Evolutionary conservation across 2,113 vertebrate genomes (phyloP).

Genomic region (Brachypteracias leptosomus): DNA sequence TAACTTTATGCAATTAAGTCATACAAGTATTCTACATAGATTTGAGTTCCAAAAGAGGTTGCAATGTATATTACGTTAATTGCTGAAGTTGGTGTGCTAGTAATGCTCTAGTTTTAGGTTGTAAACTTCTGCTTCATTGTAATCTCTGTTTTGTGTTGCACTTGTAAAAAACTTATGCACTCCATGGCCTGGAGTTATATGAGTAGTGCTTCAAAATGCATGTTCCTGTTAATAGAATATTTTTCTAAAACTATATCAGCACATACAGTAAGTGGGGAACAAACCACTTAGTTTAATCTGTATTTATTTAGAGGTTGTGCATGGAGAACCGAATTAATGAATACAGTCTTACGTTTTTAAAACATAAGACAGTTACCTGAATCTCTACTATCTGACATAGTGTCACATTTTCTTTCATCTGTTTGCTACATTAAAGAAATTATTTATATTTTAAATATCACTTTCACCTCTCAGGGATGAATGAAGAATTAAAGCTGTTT

Average conservation of each 20-base stretch:
- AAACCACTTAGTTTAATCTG: neutral
- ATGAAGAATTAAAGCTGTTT: neutral
- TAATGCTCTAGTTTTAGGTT: neutral
- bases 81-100: neutral
- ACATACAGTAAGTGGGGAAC: neutral
- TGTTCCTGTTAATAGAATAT: neutral
- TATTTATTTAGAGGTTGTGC: neutral
- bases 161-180: rapidly evolving
- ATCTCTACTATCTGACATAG: neutral
- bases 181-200: neutral
- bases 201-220: neutral
- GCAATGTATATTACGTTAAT: neutral
- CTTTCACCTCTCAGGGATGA: neutral
- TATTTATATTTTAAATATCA: neutral
- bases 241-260: neutral
- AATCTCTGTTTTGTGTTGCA: neutral
- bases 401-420: neutral
- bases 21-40: neutral
- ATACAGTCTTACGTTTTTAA: neutral
- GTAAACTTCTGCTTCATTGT: neutral
- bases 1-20: neutral
- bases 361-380: neutral
- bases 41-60: neutral
- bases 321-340: neutral
- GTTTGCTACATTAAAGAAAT: neutral